Evolutionary conservation across 2,113 vertebrate genomes (phyloP).

Genomic region (Ellobius talpinus): DNA sequence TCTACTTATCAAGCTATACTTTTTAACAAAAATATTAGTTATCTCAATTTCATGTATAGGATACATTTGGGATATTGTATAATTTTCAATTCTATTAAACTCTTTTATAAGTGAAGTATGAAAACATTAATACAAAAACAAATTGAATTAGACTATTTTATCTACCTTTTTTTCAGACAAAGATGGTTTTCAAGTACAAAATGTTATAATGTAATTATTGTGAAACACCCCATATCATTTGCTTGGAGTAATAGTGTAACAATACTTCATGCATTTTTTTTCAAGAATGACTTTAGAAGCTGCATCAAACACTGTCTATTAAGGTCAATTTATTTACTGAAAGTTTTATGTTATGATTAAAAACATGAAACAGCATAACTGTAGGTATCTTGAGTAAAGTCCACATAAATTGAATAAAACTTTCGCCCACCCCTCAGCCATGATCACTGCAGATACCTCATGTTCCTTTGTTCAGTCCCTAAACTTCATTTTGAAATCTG

Average conservation of each 20-base stretch:
- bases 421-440: not conserved
- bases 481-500: not conserved
- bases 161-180: not conserved
- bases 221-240: not conserved
- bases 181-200: not conserved
- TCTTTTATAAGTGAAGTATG: not conserved
- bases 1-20: not conserved
- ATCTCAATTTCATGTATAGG: not conserved
- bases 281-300: not conserved
- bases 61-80: not conserved
- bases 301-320: not conserved
- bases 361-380: not conserved
- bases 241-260: not conserved
- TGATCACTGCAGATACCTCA: not conserved
- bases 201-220: not conserved
- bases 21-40: not conserved
- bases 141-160: not conserved
- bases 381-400: not conserved
- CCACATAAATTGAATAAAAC: not conserved
- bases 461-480: not conserved
- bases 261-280: not conserved
- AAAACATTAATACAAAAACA: not conserved
- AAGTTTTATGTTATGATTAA: not conserved
- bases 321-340: not conserved
- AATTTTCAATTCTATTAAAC: not conserved